phyloP scores from a whole-genome alignment of 2,888 invertebrate species.

The Hyposoter didymator region DNA sequence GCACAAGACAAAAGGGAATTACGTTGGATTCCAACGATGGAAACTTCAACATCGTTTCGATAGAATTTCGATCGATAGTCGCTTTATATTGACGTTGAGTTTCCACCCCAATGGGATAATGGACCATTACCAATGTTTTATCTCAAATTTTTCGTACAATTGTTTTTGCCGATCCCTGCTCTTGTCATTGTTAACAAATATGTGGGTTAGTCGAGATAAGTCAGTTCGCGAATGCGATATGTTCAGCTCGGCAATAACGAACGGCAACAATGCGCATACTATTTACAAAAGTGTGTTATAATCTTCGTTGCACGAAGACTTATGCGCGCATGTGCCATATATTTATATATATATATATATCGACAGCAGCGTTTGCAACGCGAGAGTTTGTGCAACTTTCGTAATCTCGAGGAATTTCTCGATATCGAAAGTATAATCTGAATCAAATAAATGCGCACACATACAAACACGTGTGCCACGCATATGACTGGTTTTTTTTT shows the following conservation, averaged over 20 bases:
- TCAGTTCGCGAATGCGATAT: background rate
- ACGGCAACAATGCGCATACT: background rate
- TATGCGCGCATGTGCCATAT: background rate
- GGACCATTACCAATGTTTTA: background rate
- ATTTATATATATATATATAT: too few relatives aligned
- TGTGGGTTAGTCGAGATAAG: constrained; percentile 12
- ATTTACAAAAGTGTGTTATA: background rate
- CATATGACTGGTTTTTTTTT: background rate
- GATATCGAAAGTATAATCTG: background rate
- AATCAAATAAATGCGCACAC: background rate
- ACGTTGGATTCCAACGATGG: too few relatives aligned
- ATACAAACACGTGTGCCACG: background rate
- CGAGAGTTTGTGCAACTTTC: constrained; percentile 11
- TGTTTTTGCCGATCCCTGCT: background rate
- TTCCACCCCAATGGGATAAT: background rate
- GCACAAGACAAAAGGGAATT: too few relatives aligned
- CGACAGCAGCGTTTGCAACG: background rate
- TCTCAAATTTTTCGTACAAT: background rate
- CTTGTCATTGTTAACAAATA: background rate
- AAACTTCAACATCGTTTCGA: too few relatives aligned
- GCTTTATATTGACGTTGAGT: background rate
- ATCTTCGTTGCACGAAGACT: background rate
- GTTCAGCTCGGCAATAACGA: background rate
- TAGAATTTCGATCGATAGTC: background rate
- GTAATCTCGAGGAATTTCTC: constrained; percentile 13